Evolutionary conservation across 2,797 vertebrate species (phyloP).

Genomic region (Cuculus canorus): DNA sequence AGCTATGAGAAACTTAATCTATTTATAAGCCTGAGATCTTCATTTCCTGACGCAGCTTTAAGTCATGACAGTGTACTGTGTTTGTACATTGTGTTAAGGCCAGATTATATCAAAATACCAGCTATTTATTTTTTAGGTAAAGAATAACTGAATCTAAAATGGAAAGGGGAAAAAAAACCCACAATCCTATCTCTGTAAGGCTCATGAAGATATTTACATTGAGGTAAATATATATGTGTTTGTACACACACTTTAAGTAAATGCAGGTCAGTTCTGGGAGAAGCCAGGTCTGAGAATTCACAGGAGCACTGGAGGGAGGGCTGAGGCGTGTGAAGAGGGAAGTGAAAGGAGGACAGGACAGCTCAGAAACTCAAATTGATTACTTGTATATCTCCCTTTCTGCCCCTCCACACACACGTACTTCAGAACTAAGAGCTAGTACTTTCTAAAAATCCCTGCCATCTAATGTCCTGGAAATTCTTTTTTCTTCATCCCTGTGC

Average conservation of each 20-base stretch:
- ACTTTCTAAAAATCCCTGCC: not conserved
- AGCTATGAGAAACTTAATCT: conserved; percentile 30
- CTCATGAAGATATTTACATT: not conserved
- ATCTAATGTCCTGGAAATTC: not conserved
- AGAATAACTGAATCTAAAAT: not conserved
- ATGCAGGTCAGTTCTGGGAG: not conserved
- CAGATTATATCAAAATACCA: not conserved
- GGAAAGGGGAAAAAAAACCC: rapidly evolving
- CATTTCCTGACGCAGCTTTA: conserved; percentile 50
- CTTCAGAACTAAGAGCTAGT: not conserved
- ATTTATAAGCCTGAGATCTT: conserved; percentile 38
- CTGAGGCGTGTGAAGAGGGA: not conserved
- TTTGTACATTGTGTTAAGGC: not conserved
- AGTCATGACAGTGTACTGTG: not conserved
- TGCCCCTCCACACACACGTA: not conserved
- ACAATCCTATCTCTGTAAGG: not conserved
- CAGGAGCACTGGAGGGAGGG: not conserved
- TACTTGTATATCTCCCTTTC: not conserved
- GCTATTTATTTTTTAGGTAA: conserved; percentile 7
- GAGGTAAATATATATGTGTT: not conserved
- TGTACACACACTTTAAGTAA: not conserved
- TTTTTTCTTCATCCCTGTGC: not conserved
- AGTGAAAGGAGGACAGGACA: not conserved
- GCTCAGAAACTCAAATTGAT: not conserved
- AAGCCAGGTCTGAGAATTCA: not conserved